Conservation (phyloP, 2,888 invertebrate species). For the Seira ritae region DNA sequence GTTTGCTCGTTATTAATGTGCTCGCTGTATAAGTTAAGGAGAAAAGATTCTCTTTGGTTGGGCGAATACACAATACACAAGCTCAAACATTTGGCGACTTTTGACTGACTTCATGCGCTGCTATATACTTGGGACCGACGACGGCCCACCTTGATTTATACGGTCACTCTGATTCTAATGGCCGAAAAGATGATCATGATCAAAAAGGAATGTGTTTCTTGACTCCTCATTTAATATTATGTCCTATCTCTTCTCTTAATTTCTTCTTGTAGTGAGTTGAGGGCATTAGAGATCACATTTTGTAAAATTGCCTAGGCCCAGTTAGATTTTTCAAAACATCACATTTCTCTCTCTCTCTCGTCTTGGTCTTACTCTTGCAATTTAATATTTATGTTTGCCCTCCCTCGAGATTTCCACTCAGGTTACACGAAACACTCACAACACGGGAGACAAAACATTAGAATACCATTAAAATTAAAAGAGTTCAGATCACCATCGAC, state of each 20-base stretch:
- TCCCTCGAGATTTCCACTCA: constrained; percentile 58
- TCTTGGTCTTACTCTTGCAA: too few relatives aligned
- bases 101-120: constrained; percentile 34
- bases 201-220: constrained; percentile 59
- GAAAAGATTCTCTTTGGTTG: too few relatives aligned
- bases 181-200: constrained; percentile 53
- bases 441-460: constrained; percentile 52
- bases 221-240: too few relatives aligned
- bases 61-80: neutral
- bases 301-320: constrained; percentile 47
- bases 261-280: constrained; percentile 18
- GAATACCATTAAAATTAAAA: constrained; percentile 62
- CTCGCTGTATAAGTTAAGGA: too few relatives aligned
- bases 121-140: constrained; percentile 52
- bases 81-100: constrained; percentile 25
- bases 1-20: too few relatives aligned
- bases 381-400: constrained; percentile 63
- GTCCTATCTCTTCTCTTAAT: constrained; percentile 10
- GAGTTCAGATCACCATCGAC: constrained; percentile 57
- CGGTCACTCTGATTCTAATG: constrained; percentile 64
- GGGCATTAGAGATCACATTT: constrained; percentile 48
- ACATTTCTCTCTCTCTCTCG: constrained; percentile 27
- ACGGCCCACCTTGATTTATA: constrained; percentile 63
- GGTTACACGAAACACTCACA: constrained; percentile 49
- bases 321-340: constrained; percentile 23